Base-by-base conservation (phyloP, 2,113 vertebrate genomes). In the Myiagra hebetior region DNA sequence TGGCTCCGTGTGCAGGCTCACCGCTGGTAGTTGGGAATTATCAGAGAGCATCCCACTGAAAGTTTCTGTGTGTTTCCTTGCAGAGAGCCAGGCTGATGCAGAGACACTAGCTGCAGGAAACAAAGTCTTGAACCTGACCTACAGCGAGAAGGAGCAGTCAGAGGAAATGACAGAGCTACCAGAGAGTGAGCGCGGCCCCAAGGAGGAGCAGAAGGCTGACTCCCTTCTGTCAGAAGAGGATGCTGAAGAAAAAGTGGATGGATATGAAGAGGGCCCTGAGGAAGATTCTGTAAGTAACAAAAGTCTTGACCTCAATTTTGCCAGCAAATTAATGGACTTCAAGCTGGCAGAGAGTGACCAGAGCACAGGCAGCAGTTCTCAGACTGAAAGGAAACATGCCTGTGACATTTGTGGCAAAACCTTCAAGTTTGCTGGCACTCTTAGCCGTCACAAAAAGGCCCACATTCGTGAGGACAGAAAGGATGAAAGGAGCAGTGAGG, bases 271-370 rank as follows among this genome's bases (percentile, higher is more conserved):
- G 6, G 97, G 97, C 67, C 95, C 85, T 0, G 98, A 98, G 52
- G 99, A 99, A 52, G 99, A 99, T 95, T 98, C 98, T 14, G 98
- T 98, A 95, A 99, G 99, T 98, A 99, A 99, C 98, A 99, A 99
- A 95, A 99, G 99, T 97, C 98, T 99, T 96, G 99, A 99, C 97
- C 98, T 99, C 76, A 99, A 99, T 98, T 99, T 99, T 17, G 99
- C 99, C 95, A 99, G 98, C 95, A 99, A 99, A 97, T 98, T 99
- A 69, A 99, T 99, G 91, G 99, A 99, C 98, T 99, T 99, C 94
- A 99, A 99, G 96, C 98, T 99, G 94, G 98, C 98, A 7, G 97
- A 98, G 86, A 98, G 94, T 37, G 96, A 96, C 60, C 94, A 94
- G 56, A 96, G 92, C 20, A 13, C 91, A 53, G 75, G 77, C 70